Evolutionary conservation across 92 coral and sea anemone genomes (phyloP).

Genomic region (Epizoanthus stellaris): DNA sequence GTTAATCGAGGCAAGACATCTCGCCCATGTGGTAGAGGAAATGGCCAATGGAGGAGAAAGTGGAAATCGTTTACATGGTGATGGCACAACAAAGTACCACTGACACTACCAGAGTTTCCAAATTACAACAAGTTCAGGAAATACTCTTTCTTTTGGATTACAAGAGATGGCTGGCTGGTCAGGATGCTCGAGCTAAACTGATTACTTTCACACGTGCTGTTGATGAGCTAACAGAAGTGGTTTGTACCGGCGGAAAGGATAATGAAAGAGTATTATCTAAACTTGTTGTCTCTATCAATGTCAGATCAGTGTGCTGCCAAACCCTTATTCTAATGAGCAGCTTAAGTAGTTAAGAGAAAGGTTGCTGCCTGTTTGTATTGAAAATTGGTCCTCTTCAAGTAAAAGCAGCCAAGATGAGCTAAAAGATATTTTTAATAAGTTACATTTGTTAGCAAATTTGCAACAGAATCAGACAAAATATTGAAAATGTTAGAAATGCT

Average conservation of each 20-base stretch:
- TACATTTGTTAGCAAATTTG: slow-evolving; percentile 12
- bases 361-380: background rate
- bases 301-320: slow-evolving; percentile 21
- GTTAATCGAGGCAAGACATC: no score
- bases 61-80: slow-evolving; percentile 12
- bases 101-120: no score
- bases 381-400: slow-evolving; percentile 5
- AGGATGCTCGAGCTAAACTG: slow-evolving; percentile 20
- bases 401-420: slow-evolving; percentile 26
- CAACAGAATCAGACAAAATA: no score
- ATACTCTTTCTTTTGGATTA: no score
- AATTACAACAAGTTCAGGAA: no score
- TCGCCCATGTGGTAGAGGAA: slow-evolving; percentile 18
- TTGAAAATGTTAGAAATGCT: no score
- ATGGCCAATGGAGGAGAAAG: slow-evolving; percentile 24
- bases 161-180: slow-evolving; percentile 25
- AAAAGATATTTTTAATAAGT: slow-evolving; percentile 4
- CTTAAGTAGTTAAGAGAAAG: no score
- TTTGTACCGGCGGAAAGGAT: background rate
- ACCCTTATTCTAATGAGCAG: background rate
- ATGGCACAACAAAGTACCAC: slow-evolving; percentile 29
- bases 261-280: no score
- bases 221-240: slow-evolving; percentile 17
- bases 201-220: no score
- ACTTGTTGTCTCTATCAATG: slow-evolving; percentile 1